Base-by-base conservation (phyloP, 2,797 vertebrate genomes). In the Borostomias antarcticus region DNA sequence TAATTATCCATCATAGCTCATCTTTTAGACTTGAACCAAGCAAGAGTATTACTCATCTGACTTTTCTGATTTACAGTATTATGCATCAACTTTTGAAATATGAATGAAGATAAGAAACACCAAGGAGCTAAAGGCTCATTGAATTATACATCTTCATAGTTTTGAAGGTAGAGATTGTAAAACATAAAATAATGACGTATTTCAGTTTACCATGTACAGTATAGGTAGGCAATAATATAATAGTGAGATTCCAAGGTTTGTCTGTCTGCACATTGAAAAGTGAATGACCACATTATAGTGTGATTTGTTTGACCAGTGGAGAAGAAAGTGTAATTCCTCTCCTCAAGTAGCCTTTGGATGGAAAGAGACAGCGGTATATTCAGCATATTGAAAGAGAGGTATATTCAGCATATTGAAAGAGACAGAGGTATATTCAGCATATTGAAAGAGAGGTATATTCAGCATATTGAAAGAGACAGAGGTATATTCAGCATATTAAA, bases 1-100 rank as follows among this genome's bases (percentile, higher is more conserved):
- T 40, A 33, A 70, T 64, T 76, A 92, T 92, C 87, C 90, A 93
- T 91, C 93, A 88, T 73, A 85, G 83, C 83, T 92, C 86, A 88
- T 33, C 84, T 84, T 70, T 80, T 86, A 88, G 90, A 82, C 28
- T 47, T 17, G 88, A 91, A 84, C 86, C 89, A 88, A 89, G 87
- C 81, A 88, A 90, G 15, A 89, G 86, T 87, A 90, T 90, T 88
- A 89, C 88, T 93, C 87, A 83, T 86, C 74, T 53, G 61, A 59
- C 28, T 29, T 56, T 35, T 8, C 13, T 93, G 82, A 93, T 92
- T 90, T 90, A n/a, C n/a, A n/a, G n/a, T n/a, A 92, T 92, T 92
- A 93, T 92, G 88, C 85, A 92, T 93, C 89, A 91, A 91, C 77
- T 87, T 68, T 64, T 71, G 40, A 74, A 75, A 77, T 73, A 69